phyloP scores from a whole-genome alignment of 2,888 invertebrate genomes.

The Tyria jacobaeae region DNA sequence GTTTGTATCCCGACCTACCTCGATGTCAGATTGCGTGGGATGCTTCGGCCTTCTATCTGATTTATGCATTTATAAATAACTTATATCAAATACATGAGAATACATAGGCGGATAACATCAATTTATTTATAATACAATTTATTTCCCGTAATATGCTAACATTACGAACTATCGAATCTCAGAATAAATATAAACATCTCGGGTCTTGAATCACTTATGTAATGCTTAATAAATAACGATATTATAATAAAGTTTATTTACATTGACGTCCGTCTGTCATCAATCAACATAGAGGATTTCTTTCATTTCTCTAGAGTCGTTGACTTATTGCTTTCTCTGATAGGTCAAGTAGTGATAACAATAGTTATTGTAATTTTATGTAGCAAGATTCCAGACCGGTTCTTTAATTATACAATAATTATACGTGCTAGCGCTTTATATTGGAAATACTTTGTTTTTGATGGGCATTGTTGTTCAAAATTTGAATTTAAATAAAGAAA shows the following conservation, averaged over 20 bases:
- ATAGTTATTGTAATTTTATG: constrained; percentile 70
- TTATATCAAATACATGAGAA: constrained; percentile 63
- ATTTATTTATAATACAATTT: constrained; percentile 59
- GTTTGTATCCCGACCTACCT: constrained; percentile 80
- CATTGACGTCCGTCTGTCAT: constrained; percentile 54
- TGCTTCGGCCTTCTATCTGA: constrained; percentile 71
- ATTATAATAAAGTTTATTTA: constrained; percentile 54
- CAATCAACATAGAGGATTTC: constrained; percentile 63
- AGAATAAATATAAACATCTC: constrained; percentile 27
- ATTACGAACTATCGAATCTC: constrained; percentile 17
- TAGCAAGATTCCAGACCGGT: constrained; percentile 52
- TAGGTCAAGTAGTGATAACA: constrained; percentile 76
- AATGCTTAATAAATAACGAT: constrained; percentile 55
- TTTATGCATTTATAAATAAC: constrained; percentile 78
- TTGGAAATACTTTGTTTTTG: constrained; percentile 58
- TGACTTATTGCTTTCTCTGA: constrained; percentile 75
- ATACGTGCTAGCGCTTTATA: constrained; percentile 56
- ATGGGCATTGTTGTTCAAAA: constrained; percentile 60
- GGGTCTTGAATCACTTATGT: constrained; percentile 50
- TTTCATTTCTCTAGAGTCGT: constrained; percentile 72
- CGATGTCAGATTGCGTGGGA: constrained; percentile 69
- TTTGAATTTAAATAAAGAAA: constrained; percentile 68
- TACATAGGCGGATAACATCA: constrained; percentile 57
- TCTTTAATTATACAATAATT: constrained; percentile 54
- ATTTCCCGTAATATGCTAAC: constrained; percentile 30